phyloP scores from a whole-genome alignment of 1,140 invertebrate genomes.

The Paracyclopina nana region DNA sequence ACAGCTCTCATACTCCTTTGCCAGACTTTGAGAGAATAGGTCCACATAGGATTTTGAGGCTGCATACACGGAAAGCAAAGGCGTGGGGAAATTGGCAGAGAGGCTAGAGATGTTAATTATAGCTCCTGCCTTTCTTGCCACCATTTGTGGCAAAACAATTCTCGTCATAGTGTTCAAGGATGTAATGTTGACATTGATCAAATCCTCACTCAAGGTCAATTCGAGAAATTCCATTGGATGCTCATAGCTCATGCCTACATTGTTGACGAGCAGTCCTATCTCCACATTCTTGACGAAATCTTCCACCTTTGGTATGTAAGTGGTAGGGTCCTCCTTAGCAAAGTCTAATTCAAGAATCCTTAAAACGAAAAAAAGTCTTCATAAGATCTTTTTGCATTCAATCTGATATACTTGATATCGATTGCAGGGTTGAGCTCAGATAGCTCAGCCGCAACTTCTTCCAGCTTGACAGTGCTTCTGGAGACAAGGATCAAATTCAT shows the following conservation, averaged over 20 bases:
- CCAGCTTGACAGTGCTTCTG: slow-evolving; percentile 55
- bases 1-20: slow-evolving; percentile 29
- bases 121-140: slow-evolving; percentile 26
- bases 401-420: slow-evolving; percentile 61
- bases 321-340: too few species aligned
- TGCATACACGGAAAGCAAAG: slow-evolving; percentile 33
- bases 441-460: slow-evolving; percentile 57
- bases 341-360: too few species aligned
- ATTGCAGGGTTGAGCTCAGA: slow-evolving; percentile 51
- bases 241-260: slow-evolving; percentile 76
- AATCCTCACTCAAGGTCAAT: slow-evolving; percentile 12
- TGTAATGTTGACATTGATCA: slow-evolving; percentile 30
- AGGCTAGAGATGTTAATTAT: slow-evolving; percentile 32
- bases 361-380: too few species aligned
- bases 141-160: slow-evolving; percentile 31
- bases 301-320: slow-evolving; percentile 19
- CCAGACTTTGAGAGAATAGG: slow-evolving; percentile 27
- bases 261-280: slow-evolving; percentile 84
- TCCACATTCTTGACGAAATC: slow-evolving; percentile 52
- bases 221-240: slow-evolving; percentile 60
- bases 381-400: slow-evolving; percentile 35
- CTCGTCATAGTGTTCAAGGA: slow-evolving; percentile 32
- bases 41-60: slow-evolving; percentile 29
- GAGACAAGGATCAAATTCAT: slow-evolving; percentile 74
- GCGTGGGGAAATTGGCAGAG: slow-evolving; percentile 28